Conservation (phyloP, 1,140 invertebrate genomes). For the Caerostris extrusa region DNA sequence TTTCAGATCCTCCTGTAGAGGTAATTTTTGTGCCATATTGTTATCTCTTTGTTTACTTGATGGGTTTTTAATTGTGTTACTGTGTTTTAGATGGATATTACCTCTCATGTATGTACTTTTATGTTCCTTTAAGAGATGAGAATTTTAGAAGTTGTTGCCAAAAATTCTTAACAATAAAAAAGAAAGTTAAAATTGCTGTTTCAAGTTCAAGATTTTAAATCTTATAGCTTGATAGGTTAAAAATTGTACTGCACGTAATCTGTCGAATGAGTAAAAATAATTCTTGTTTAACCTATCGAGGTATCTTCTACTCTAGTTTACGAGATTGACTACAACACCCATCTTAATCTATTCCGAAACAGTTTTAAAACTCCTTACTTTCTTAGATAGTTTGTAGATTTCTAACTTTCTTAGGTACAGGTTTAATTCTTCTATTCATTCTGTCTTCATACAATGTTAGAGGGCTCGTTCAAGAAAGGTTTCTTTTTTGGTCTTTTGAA, state of each 20-base stretch:
- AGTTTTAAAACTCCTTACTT: slow-evolving; percentile 73
- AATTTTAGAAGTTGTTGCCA: slow-evolving; percentile 60
- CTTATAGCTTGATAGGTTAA: slow-evolving; percentile 75
- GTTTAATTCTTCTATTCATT: slow-evolving; percentile 60
- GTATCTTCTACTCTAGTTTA: slow-evolving; percentile 64
- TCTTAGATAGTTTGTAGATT: slow-evolving; percentile 64
- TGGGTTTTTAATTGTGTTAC: slow-evolving; percentile 48
- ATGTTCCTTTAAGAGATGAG: slow-evolving; percentile 24
- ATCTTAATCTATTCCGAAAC: slow-evolving; percentile 54
- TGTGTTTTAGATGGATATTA: slow-evolving; percentile 62
- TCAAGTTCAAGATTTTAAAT: slow-evolving; percentile 51
- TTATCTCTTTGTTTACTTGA: neutral
- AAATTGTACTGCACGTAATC: slow-evolving; percentile 66
- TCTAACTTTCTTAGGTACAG: slow-evolving; percentile 69
- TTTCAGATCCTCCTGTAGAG: slow-evolving; percentile 28
- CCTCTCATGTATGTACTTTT: slow-evolving; percentile 27
- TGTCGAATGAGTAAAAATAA: slow-evolving; percentile 56
- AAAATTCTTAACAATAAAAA: slow-evolving; percentile 8
- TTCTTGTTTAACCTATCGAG: slow-evolving; percentile 64
- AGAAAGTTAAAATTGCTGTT: slow-evolving; percentile 29
- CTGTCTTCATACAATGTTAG: slow-evolving; percentile 43
- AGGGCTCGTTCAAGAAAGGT: slow-evolving; percentile 16
- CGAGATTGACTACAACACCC: slow-evolving; percentile 29
- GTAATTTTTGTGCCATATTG: slow-evolving; percentile 60
- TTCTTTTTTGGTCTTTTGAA: neutral